Evolutionary conservation across 2,888 invertebrate genomes (phyloP).

Genomic region (Drosophila percnosoma): DNA sequence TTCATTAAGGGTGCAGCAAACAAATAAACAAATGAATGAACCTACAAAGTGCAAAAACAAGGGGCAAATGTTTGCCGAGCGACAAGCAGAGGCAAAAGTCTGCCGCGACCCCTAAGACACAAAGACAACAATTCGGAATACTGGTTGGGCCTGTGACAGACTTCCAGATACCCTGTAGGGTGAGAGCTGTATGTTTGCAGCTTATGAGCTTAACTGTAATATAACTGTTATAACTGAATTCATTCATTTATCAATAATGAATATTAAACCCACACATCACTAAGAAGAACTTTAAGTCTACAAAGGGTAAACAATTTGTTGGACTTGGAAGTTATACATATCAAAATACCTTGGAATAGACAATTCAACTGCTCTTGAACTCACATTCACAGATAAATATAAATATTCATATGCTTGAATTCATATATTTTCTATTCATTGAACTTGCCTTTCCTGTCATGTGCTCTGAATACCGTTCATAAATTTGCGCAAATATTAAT

Average conservation of each 20-base stretch:
- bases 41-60: constrained; percentile 18
- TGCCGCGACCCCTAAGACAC: neutral
- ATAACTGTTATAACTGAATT: neutral
- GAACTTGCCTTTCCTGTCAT: constrained; percentile 51
- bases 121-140: neutral
- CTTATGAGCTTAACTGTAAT: neutral
- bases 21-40: constrained; percentile 33
- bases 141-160: neutral
- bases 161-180: constrained; percentile 1
- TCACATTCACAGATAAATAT: no score
- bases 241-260: neutral
- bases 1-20: constrained; percentile 52
- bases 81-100: constrained; percentile 37
- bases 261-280: neutral
- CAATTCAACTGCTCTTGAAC: neutral
- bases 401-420: constrained; percentile 5
- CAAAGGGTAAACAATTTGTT: neutral
- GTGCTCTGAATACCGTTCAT: constrained; percentile 49
- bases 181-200: neutral
- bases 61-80: constrained; percentile 22
- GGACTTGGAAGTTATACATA: neutral
- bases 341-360: neutral
- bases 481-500: constrained; percentile 47
- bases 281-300: neutral
- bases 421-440: constrained; percentile 67